A percentile compares a stretch with the other conserved stretches of the same genome.
These are phyloP conservation scores for Luperina testacea DNA, from an alignment of 2,888 invertebrate genomes.

Conservation along the genomic window DNA sequence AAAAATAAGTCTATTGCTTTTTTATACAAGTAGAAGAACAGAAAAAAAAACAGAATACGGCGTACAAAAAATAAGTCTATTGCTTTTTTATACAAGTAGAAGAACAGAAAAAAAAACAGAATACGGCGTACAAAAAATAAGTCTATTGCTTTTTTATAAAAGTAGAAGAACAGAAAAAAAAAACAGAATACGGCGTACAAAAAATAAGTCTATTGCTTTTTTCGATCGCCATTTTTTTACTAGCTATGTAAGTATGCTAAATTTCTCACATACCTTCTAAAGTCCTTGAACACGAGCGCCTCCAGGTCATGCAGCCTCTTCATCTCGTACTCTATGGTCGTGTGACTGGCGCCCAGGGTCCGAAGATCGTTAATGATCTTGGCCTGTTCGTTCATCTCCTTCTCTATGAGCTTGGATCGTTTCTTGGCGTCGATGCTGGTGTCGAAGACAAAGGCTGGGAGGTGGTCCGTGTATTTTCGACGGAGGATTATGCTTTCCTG, in stretches of 20 bases:
- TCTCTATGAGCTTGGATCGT: slow-evolving; percentile 97
- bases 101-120: background rate
- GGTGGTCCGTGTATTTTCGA: slow-evolving; percentile 92
- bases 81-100: too few species aligned
- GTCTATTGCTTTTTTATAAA: too few species aligned
- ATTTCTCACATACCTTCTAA: slow-evolving; percentile 91
- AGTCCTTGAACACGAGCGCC: slow-evolving; percentile 98
- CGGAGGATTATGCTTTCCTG: slow-evolving; percentile 93
- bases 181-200: background rate
- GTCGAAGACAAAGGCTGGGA: slow-evolving; percentile 96
- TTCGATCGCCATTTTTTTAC: background rate
- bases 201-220: background rate
- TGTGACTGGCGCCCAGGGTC: slow-evolving; percentile 96
- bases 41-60: background rate
- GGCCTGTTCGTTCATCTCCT: slow-evolving; percentile 99
- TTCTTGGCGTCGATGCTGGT: slow-evolving; percentile 94
- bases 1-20: background rate
- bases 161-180: background rate
- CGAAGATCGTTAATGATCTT: slow-evolving; percentile 98
- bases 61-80: background rate
- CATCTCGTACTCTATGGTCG: slow-evolving; percentile 97
- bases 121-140: background rate
- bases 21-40: too few species aligned
- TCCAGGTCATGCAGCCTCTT: slow-evolving; percentile 97
- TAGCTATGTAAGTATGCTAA: too few species aligned